Conservation (phyloP, 2,888 invertebrate genomes). For the Eustalomyia histrio region DNA sequence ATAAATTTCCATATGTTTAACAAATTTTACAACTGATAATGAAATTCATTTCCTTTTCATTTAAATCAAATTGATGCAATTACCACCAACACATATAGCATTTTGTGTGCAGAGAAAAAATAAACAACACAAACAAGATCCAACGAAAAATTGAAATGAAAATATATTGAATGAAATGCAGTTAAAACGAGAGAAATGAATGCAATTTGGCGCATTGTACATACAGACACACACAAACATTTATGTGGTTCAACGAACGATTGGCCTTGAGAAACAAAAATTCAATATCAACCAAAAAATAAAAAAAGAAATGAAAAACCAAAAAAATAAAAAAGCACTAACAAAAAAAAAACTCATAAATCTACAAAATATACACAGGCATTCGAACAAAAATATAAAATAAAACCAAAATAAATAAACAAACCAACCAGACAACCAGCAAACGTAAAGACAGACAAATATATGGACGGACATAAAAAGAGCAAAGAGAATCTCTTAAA, state of each 20-base stretch:
- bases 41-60: constrained; percentile 43
- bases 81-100: constrained; percentile 6
- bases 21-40: constrained; percentile 44
- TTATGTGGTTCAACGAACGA: constrained; percentile 67
- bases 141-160: constrained; percentile 52
- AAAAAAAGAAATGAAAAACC: not conserved
- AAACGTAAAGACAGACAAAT: constrained; percentile 25
- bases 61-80: constrained; percentile 50
- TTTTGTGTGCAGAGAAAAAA: not conserved
- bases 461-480: constrained; percentile 1
- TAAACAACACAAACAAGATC: constrained; percentile 10
- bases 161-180: constrained; percentile 62
- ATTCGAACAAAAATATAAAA: constrained; percentile 44
- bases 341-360: constrained; percentile 59
- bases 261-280: constrained; percentile 71
- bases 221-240: constrained; percentile 16
- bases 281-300: constrained; percentile 68
- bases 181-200: constrained; percentile 32
- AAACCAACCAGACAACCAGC: constrained; percentile 41
- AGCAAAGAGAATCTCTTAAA: constrained; percentile 32
- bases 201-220: constrained; percentile 28
- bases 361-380: constrained; percentile 50
- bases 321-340: constrained; percentile 43
- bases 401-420: constrained; percentile 37
- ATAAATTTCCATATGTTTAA: constrained; percentile 5